Percentiles rank a stretch among this genome's conserved stretches.
phyloP scores from a whole-genome alignment of 2,888 invertebrate genomes.

The Melieria picta region DNA sequence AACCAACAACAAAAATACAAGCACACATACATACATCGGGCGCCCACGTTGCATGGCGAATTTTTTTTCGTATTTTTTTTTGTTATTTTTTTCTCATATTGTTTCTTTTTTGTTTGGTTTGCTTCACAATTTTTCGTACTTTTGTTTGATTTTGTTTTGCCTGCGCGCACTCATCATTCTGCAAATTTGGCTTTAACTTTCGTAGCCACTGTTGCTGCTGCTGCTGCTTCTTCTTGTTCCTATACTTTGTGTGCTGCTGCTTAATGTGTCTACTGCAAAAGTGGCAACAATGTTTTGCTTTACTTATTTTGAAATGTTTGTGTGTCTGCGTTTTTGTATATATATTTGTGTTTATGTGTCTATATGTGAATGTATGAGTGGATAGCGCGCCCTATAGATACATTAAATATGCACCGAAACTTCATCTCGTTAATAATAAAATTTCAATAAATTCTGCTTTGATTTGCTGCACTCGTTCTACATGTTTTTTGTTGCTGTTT shows the following conservation, averaged over 20 bases:
- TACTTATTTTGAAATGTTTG: background rate
- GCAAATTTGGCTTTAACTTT: too few species aligned
- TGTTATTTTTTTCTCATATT: background rate
- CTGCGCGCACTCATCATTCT: too few species aligned
- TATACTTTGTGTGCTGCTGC: too few species aligned
- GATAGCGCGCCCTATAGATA: background rate
- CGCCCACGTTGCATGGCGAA: background rate
- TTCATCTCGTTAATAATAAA: background rate
- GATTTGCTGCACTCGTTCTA: background rate
- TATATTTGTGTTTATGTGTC: background rate
- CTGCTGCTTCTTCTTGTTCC: too few species aligned
- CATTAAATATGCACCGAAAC: too few species aligned
- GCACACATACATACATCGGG: background rate
- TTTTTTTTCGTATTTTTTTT: background rate
- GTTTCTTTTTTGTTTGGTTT: background rate
- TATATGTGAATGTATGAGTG: background rate
- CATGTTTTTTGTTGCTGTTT: background rate
- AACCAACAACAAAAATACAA: conserved; percentile 4
- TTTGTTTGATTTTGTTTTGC: background rate
- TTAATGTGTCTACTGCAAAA: background rate
- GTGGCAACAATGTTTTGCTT: background rate
- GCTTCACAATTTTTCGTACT: background rate
- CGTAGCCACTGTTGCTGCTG: too few species aligned
- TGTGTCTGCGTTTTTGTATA: background rate
- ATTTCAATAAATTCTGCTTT: background rate